Evolutionary conservation across 2,888 invertebrate species (phyloP).

Genomic region (Papilio elwesi): DNA sequence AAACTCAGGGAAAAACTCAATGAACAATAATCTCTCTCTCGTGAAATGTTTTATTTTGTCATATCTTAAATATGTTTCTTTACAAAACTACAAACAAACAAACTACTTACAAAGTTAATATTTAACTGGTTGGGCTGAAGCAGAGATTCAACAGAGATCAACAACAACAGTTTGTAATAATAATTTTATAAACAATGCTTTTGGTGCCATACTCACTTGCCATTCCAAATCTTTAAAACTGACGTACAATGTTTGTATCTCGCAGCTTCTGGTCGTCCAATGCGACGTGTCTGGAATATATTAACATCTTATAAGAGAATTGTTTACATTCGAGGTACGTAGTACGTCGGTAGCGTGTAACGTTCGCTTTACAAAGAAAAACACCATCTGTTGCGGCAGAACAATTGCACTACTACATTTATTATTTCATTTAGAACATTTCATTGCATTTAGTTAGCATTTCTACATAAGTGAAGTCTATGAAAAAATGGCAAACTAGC

Average conservation of each 20-base stretch:
- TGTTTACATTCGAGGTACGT: slow-evolving; percentile 3
- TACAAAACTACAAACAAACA: too few species aligned
- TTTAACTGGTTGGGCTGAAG: too few species aligned
- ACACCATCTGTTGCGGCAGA: neutral
- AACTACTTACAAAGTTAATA: too few species aligned
- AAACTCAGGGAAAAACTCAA: too few species aligned
- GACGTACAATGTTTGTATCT: slow-evolving; percentile 95
- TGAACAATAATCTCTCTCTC: too few species aligned
- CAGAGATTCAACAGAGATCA: too few species aligned
- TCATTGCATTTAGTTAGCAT: too few species aligned
- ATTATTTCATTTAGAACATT: neutral
- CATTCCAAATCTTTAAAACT: slow-evolving; percentile 95
- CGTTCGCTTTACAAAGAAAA: neutral
- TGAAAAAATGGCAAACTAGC: too few species aligned
- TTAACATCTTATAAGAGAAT: slow-evolving; percentile 25
- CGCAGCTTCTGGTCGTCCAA: slow-evolving; percentile 89
- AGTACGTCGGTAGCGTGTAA: neutral
- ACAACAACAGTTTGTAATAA: too few species aligned
- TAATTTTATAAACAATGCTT: neutral
- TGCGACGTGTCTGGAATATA: slow-evolving; percentile 75
- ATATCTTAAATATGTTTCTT: too few species aligned
- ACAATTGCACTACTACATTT: neutral
- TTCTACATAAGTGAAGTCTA: too few species aligned
- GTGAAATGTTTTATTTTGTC: too few species aligned
- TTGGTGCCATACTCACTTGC: slow-evolving; percentile 84